Percentiles rank a stretch among this genome's conserved stretches.
Conservation (phyloP, 2,113 vertebrate genomes). For the Tautogolabrus adspersus region DNA sequence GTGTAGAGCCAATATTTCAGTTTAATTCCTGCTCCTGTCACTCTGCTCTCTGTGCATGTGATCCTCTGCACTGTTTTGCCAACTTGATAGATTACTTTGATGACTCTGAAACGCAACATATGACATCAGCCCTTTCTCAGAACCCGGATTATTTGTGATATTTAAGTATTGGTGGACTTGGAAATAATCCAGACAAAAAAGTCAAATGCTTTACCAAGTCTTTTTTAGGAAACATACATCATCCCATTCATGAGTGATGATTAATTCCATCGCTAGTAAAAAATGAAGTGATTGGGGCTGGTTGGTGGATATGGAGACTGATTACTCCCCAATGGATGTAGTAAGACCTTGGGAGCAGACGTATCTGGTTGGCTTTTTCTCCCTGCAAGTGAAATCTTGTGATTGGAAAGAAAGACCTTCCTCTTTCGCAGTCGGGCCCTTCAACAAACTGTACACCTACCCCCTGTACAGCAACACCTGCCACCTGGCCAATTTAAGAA, state of each 20-base stretch:
- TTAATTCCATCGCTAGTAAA: slow-evolving; percentile 25
- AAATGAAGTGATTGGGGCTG: neutral
- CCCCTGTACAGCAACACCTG: neutral
- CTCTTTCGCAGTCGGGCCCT: slow-evolving; percentile 25
- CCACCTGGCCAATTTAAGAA: neutral
- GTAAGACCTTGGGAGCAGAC: neutral
- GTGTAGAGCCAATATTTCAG: too few relatives aligned
- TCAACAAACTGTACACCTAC: slow-evolving; percentile 14
- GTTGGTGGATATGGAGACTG: slow-evolving; percentile 18
- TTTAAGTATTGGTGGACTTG: slow-evolving; percentile 62
- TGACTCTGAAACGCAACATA: slow-evolving; percentile 29
- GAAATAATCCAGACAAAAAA: slow-evolving; percentile 62
- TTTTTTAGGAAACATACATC: slow-evolving; percentile 53
- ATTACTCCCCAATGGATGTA: slow-evolving; percentile 19
- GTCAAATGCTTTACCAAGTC: slow-evolving; percentile 24
- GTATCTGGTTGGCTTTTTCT: slow-evolving; percentile 6
- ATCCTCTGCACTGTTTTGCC: slow-evolving; percentile 27
- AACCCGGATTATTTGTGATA: slow-evolving; percentile 71
- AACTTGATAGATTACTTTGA: slow-evolving; percentile 63
- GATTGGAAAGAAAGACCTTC: slow-evolving; percentile 56
- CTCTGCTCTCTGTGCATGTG: slow-evolving; percentile 5
- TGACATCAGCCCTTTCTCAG: slow-evolving; percentile 58
- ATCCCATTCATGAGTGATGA: slow-evolving; percentile 35
- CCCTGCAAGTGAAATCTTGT: slow-evolving; percentile 34
- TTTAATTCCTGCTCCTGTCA: too few relatives aligned